Base-by-base conservation (phyloP, 2,113 vertebrate genomes). In the Urocolius indicus region DNA sequence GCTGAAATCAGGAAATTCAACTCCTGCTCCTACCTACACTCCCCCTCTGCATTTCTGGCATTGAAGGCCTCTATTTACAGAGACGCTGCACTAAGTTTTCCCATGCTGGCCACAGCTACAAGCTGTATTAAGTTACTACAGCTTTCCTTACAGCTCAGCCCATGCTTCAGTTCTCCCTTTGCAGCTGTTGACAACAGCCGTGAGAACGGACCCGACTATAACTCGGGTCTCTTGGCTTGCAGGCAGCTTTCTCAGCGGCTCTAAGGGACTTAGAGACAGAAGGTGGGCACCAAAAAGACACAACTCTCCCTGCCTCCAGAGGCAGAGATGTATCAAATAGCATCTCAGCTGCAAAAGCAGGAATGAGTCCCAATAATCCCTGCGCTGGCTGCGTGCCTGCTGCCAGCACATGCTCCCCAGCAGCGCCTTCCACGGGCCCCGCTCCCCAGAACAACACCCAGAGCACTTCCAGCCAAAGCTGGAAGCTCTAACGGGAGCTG, bases 71-170 rank as follows among this genome's bases (percentile, higher is more conserved):
- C 89, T 86, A 11, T 75, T 91, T 48, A 84, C 80, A 87, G 73
- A 87, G 69, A 81, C 32, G 57, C 49, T 71, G 93, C 48, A 36
- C 77, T 63, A 19, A 4, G 72, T 81, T 84, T 92, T 84, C 86
- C 83, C 89, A 87, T 78, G 86, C 62, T 57, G 15, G 30, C 43
- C 86, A 81, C 65, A 82, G 84, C 79, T 26, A 74, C 4, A 16
- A 78, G 73, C 59, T 72, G 93, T 84, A 93, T 93, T 81, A 89
- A 91, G 75, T 95, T 93, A 90, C 92, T 76, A 34, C 57, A 61
- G 92, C 68, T 79, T 90, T 59, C 58, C 84, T 87, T n/a, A 49
- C 10, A 66, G 62, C 67, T 74, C 72, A 55, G 58, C 38, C 58
- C 29, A 5, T 0, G 2, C 29, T 54, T 41, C 71, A 66, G 58